Percentiles rank a stretch among this genome's conserved stretches.
Conservation (phyloP, 1,140 invertebrate genomes). For the Sarcophaga peregrina region DNA sequence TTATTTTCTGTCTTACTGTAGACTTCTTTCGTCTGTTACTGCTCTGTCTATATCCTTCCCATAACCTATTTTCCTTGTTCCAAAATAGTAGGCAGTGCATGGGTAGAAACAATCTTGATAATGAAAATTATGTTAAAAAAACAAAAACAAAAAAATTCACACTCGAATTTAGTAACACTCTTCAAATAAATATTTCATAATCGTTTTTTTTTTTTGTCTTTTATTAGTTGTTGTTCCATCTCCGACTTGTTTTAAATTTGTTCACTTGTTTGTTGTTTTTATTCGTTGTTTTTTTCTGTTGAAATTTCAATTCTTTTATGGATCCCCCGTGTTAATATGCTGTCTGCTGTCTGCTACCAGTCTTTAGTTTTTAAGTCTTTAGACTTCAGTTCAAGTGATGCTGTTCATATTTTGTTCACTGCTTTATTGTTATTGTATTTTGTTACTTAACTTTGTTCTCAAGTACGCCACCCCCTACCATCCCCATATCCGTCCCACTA, state of each 20-base stretch:
- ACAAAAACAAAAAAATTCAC: no score
- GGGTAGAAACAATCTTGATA: no score
- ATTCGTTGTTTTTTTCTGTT: neutral
- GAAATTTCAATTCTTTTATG: no score
- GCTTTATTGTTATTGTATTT: no score
- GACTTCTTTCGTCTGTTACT: no score
- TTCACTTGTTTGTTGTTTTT: neutral
- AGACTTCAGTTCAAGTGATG: neutral
- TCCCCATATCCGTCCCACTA: no score
- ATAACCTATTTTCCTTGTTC: no score
- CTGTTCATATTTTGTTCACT: neutral
- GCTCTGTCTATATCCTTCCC: no score
- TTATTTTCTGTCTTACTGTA: no score
- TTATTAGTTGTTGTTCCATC: neutral
- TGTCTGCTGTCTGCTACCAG: no score
- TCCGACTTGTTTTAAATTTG: neutral
- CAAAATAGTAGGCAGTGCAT: no score
- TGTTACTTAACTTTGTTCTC: constrained; percentile 9
- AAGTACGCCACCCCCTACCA: neutral
- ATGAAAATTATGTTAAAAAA: no score
- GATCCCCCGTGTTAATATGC: neutral
- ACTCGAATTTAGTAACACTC: neutral
- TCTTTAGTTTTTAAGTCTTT: neutral
- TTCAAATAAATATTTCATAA: neutral
- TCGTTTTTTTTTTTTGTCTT: neutral